Base-by-base conservation (phyloP, 2,888 invertebrate species). In the Eristalinus sepulchralis region DNA sequence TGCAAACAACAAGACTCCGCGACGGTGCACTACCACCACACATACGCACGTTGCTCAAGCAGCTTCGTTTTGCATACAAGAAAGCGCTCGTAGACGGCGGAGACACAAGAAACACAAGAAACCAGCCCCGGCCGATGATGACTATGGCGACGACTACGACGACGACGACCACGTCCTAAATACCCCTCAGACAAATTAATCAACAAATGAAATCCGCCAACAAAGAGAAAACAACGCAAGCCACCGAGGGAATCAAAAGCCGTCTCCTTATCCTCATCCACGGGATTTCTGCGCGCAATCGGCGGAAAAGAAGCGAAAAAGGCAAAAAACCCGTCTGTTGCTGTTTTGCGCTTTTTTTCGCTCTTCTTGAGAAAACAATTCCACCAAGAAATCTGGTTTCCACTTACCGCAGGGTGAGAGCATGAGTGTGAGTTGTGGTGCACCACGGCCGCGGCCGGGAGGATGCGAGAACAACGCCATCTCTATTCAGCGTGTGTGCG, bases 131-230 rank as follows among this genome's bases (percentile, higher is more conserved):
- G 57, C 57, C 62, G 67, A 64, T 34, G 62, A 60, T 76, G 34
- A 66, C 24, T 27, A 60, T 60, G 20, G 66, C 31, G 70, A 66
- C 27, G 59, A 33, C 31, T 64, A 59, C 27, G 59, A 33, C 75
- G 75, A 73, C 73, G 79, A 85, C 81, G 73, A 86, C 86, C 86
- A 86, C 86, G 86, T 86, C 78, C 86, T 86, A 86, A 86, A 86
- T 86, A 86, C 86, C 82, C 86, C 82, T 86, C 86, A 86, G 86
- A 86, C 86, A 86, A 86, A 86, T 86, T 86, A 86, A 86, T 86
- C 86, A 86, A 86, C 86, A 83, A 86, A 83, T 82, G 82, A 78
- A 82, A 86, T 78, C 73, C 86, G 60, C 82, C 86, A 86, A 75
- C 73, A 75, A 78, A 70, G 39, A 76, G 68, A 86, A 82, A 73